Percentiles rank a stretch among this genome's conserved stretches.
Evolutionary conservation across 2,113 vertebrate genomes (phyloP).

Genomic region (Diphyllodes magnificus): DNA sequence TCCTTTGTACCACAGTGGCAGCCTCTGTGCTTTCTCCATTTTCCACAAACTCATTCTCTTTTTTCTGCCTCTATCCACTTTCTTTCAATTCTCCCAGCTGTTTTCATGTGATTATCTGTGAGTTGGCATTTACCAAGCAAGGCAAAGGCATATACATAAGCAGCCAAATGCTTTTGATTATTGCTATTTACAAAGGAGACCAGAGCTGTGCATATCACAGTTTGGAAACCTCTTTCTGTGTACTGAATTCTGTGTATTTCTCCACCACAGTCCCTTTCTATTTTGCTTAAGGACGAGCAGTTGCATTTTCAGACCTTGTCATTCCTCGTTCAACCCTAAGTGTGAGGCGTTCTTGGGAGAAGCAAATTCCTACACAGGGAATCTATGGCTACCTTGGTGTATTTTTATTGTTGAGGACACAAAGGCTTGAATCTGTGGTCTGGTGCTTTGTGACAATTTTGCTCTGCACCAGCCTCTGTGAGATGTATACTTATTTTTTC

Average conservation of each 20-base stretch:
- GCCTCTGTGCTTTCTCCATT: not conserved
- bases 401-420: not conserved
- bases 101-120: not conserved
- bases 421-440: not conserved
- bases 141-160: not conserved
- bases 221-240: not conserved
- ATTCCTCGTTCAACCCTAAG: not conserved
- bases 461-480: not conserved
- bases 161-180: constrained; percentile 47
- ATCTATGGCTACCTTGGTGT: not conserved
- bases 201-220: not conserved
- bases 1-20: not conserved
- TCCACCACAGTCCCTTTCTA: not conserved
- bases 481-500: not conserved
- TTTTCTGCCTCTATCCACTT: not conserved
- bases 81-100: constrained; percentile 3
- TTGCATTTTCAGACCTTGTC: not conserved
- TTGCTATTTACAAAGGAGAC: constrained; percentile 28
- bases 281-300: not conserved
- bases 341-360: not conserved
- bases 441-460: not conserved
- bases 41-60: not conserved
- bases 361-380: not conserved
- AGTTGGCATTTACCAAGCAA: constrained; percentile 11
- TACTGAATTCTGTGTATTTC: not conserved